Conservation (phyloP, 23 tunicate species). For the Oikopleura vanhoeffeni region DNA sequence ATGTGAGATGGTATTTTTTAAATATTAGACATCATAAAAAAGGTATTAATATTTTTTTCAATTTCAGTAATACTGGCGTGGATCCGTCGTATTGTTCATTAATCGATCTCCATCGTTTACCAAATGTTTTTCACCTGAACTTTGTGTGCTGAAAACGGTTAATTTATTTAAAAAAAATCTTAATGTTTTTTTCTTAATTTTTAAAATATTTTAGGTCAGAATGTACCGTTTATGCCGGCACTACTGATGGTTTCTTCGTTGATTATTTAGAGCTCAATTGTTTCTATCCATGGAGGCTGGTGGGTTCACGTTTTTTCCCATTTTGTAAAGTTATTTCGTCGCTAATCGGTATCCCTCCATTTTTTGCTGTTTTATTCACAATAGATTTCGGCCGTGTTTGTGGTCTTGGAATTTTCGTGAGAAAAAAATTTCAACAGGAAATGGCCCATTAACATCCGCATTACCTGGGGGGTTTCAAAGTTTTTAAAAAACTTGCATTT, state of each 20-base stretch:
- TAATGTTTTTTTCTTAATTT: not conserved
- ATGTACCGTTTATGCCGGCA: not conserved
- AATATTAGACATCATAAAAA: too few species aligned
- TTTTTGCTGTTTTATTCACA: not conserved
- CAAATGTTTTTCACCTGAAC: not conserved
- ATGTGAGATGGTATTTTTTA: too few species aligned
- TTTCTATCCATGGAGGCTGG: conserved; percentile 3
- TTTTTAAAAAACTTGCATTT: not conserved
- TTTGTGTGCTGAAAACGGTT: not conserved
- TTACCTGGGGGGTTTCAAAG: not conserved
- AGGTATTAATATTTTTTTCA: not conserved
- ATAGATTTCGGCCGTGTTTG: conserved; percentile 14
- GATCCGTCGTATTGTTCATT: not conserved
- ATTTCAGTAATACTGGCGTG: not conserved
- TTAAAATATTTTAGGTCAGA: not conserved
- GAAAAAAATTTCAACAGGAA: not conserved
- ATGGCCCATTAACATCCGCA: not conserved
- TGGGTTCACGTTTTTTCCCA: not conserved
- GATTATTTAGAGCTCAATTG: not conserved
- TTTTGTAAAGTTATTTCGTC: not conserved
- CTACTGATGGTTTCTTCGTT: not conserved
- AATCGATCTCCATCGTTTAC: not conserved
- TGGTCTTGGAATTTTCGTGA: not conserved
- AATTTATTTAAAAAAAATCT: not conserved
- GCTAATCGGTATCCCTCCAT: not conserved